Evolutionary conservation across 2,888 invertebrate genomes (phyloP), one percentile per base, ranked within the genome.

Genomic region (Abscondita cerata): DNA sequence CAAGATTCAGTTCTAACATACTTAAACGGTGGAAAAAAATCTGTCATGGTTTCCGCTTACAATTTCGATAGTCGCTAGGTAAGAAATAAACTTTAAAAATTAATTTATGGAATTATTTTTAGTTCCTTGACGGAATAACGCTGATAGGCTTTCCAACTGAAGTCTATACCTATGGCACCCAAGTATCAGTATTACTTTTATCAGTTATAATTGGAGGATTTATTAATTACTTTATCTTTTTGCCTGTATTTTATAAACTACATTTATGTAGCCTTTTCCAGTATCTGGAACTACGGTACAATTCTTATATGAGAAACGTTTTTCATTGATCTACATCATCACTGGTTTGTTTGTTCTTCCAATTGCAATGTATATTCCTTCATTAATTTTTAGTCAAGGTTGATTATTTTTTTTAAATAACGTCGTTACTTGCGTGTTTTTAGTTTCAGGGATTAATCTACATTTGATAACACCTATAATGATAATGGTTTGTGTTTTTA

Each of bases 61-160:
- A 1, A 82, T 89, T 76, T 89, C 88, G 15, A 80, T 91, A 1
- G 83, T 87, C 68, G 86, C 90, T 1, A 87, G 88, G 88, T 88
- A 51, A 52, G n/a, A 40, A 33, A 33, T 48, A 15, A 48, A 31
- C 2, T 2, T 13, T 6, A 9, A 33, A 33, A 48, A 41, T 9
- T 41, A 9, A 1, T n/a, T 31, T 13, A 48, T 48, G 13, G 79
- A 25, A 8, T 8, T 15, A 38, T 38, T 78, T 81, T 46, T 78
- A 91, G 91, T 72, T 88, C 89, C 66, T 80, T 91, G 70, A 91
- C 91, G 1, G 91, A 90, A 34, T 92, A 38, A 89, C 90, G 0
- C 79, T 92, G 3, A 82, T 92, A 6, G 91, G 89, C 0, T 84
- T 89, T 3, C 91, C 92, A 0, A 86, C 90, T 0, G 91, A 92